Evolutionary conservation across 2,888 invertebrate species (phyloP).

Genomic region (Lampropteryx suffumata): DNA sequence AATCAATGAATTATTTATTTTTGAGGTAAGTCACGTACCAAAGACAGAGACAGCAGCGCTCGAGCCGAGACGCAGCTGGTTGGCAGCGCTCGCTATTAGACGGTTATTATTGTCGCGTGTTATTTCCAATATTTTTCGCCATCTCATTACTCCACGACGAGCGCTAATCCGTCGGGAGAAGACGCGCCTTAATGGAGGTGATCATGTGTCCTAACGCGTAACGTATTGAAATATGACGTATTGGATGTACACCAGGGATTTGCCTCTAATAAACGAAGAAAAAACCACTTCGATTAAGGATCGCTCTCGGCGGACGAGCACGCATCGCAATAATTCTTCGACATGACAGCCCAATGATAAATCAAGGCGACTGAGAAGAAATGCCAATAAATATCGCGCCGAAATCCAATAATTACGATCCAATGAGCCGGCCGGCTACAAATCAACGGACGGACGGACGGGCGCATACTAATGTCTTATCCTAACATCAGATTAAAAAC

Average conservation of each 20-base stretch:
- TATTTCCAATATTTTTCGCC: constrained; percentile 77
- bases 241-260: constrained; percentile 69
- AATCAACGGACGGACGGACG: constrained; percentile 72
- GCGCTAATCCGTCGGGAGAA: constrained; percentile 78
- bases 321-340: constrained; percentile 65
- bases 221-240: constrained; percentile 79
- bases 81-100: constrained; percentile 52
- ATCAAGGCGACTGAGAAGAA: constrained; percentile 75
- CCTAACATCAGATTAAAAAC: constrained; percentile 83
- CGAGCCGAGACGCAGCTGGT: constrained; percentile 60
- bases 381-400: constrained; percentile 79
- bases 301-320: constrained; percentile 47
- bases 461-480: constrained; percentile 79
- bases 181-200: constrained; percentile 75
- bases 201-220: constrained; percentile 76
- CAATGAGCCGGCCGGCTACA: constrained; percentile 77
- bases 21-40: constrained; percentile 5
- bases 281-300: constrained; percentile 51
- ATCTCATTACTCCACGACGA: constrained; percentile 75
- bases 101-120: constrained; percentile 70
- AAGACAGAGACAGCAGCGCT: constrained; percentile 49
- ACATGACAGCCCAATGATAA: constrained; percentile 71
- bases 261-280: constrained; percentile 65
- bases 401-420: constrained; percentile 80
- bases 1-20: too few relatives aligned